Evolutionary conservation across 2,888 invertebrate genomes (phyloP).

Genomic region (Brachycybe producta): DNA sequence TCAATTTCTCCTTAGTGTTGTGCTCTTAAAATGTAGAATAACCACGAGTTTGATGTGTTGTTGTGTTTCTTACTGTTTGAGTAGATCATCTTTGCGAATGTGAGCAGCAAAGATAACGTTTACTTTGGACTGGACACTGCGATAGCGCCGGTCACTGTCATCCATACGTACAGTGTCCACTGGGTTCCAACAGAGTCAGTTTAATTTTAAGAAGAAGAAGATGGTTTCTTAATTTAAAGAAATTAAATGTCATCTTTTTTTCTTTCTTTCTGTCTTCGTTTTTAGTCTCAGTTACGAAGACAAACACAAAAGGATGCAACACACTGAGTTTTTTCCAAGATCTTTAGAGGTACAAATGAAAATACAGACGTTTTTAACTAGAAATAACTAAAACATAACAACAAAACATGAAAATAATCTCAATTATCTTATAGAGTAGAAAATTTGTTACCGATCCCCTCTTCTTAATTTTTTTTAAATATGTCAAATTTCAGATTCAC

Average conservation of each 20-base stretch:
- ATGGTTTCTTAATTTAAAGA: background rate
- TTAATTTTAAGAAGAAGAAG: background rate
- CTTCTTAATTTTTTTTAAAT: too few species aligned
- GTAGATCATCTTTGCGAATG: constrained; percentile 38
- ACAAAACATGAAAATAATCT: background rate
- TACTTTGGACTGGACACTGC: constrained; percentile 33
- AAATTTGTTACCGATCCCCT: too few species aligned
- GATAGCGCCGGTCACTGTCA: constrained; percentile 31
- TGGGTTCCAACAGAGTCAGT: constrained; percentile 37
- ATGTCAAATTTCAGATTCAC: constrained; percentile 35
- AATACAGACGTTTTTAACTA: background rate
- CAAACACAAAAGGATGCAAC: constrained; percentile 31
- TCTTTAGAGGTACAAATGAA: constrained; percentile 39
- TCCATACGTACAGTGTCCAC: constrained; percentile 39
- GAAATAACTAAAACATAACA: background rate
- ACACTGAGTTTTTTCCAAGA: constrained; percentile 38
- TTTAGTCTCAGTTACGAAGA: constrained; percentile 34
- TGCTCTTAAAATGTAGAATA: too few species aligned
- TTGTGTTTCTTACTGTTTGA: too few species aligned
- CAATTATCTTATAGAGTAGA: too few species aligned
- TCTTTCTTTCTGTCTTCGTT: constrained; percentile 1
- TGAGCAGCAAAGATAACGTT: constrained; percentile 34
- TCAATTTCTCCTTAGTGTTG: too few species aligned
- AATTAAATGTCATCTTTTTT: constrained; percentile 10
- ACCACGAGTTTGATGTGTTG: too few species aligned